These are phyloP conservation scores for Dolichopus griseipennis DNA, from an alignment of 2,888 invertebrate species.

Conservation along the genomic window DNA sequence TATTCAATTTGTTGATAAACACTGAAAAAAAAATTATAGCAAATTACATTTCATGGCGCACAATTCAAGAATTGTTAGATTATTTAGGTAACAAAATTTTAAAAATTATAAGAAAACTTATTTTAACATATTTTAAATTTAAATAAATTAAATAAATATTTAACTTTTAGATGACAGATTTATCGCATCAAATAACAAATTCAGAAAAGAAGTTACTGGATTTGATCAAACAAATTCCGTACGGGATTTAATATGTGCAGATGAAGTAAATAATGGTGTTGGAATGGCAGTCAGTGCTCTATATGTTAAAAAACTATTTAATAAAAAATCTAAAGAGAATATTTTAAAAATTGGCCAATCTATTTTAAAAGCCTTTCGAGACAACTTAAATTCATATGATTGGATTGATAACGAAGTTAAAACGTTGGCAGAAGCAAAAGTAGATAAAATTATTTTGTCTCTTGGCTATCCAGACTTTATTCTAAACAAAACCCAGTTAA, in stretches of 20 bases:
- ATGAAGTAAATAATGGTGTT: slow-evolving; percentile 74
- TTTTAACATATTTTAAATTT: no score
- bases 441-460: slow-evolving; percentile 83
- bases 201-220: slow-evolving; percentile 69
- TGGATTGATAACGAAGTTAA: slow-evolving; percentile 92
- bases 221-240: slow-evolving; percentile 68
- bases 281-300: slow-evolving; percentile 56
- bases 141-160: no score
- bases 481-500: slow-evolving; percentile 62
- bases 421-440: slow-evolving; percentile 72
- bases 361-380: slow-evolving; percentile 72
- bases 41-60: slow-evolving; percentile 25
- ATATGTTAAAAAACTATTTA: slow-evolving; percentile 42
- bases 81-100: slow-evolving; percentile 9
- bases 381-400: slow-evolving; percentile 65
- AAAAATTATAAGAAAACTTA: no score
- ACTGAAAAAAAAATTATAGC: slow-evolving; percentile 19
- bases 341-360: slow-evolving; percentile 83
- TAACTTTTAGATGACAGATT: slow-evolving; percentile 21
- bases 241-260: slow-evolving; percentile 80
- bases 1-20: slow-evolving; percentile 18
- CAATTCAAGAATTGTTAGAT: slow-evolving; percentile 18
- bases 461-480: slow-evolving; percentile 91
- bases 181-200: slow-evolving; percentile 21
- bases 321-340: slow-evolving; percentile 48